Percentiles rank a stretch among this genome's conserved stretches.
Evolutionary conservation across 2,113 vertebrate genomes (phyloP).

Genomic region (Zosterops japonicus): DNA sequence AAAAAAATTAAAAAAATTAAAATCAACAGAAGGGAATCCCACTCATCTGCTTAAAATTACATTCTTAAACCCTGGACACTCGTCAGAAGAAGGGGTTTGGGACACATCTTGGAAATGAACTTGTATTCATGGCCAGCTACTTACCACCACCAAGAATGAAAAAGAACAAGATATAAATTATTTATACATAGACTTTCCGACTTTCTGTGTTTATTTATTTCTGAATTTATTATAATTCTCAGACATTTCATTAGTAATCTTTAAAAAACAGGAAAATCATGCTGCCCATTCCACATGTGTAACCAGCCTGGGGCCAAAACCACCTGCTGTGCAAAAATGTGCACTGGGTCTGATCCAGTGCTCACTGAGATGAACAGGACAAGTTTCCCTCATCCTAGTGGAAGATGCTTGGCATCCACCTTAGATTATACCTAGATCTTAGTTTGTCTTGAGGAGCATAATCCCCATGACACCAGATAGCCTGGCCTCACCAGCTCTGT

Average conservation of each 20-base stretch:
- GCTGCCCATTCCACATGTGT: not conserved
- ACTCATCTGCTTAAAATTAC: not conserved
- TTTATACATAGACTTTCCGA: rapidly evolving
- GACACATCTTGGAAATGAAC: not conserved
- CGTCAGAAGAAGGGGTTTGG: not conserved
- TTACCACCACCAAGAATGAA: not conserved
- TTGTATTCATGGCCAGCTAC: not conserved
- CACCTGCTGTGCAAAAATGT: not conserved
- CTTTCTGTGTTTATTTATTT: not conserved
- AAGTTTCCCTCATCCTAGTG: not conserved
- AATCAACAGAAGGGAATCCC: not conserved
- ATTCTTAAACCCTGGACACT: not conserved
- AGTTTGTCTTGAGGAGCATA: not conserved
- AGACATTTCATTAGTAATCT: not conserved
- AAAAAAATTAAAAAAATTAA: too few species aligned
- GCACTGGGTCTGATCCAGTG: not conserved
- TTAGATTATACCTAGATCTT: not conserved
- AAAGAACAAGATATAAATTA: not conserved
- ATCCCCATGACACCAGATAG: not conserved
- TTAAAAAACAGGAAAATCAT: not conserved
- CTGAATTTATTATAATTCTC: not conserved
- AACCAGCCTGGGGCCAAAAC: not conserved
- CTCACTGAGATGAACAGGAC: not conserved
- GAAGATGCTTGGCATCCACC: not conserved
- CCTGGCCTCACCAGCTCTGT: not conserved